Evolutionary conservation across 2,888 invertebrate genomes (phyloP).

Genomic region (Bombyx huttoni): DNA sequence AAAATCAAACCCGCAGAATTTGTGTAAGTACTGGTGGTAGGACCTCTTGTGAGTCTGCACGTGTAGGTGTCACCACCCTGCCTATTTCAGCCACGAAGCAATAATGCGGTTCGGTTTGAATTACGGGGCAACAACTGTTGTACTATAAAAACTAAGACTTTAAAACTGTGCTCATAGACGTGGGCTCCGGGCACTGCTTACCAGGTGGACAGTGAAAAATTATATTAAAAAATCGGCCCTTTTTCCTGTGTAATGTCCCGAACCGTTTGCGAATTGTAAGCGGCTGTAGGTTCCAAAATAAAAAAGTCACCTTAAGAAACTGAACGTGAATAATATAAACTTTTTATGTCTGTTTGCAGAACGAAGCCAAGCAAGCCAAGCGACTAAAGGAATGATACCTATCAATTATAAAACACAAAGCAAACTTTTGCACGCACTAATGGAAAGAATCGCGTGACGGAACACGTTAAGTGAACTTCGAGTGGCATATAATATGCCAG

Average conservation of each 20-base stretch:
- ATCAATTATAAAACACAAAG: constrained; percentile 43
- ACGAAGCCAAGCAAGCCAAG: constrained; percentile 5
- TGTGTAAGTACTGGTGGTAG: too few relatives aligned
- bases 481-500: constrained; percentile 57
- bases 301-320: not conserved
- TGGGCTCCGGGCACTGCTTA: too few relatives aligned
- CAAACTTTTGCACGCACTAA: constrained; percentile 26
- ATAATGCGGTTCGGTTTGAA: too few relatives aligned
- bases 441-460: constrained; percentile 34
- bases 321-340: constrained; percentile 5
- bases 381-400: constrained; percentile 13
- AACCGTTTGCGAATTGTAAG: not conserved
- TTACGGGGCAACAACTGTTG: too few relatives aligned
- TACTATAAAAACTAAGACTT: too few relatives aligned
- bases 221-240: too few relatives aligned
- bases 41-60: too few relatives aligned
- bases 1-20: too few relatives aligned
- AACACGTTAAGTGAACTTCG: constrained; percentile 18
- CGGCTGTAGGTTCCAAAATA: not conserved
- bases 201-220: too few relatives aligned
- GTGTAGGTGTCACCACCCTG: too few relatives aligned
- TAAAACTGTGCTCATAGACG: too few relatives aligned
- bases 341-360: constrained; percentile 26
- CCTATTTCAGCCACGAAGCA: too few relatives aligned
- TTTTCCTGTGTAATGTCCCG: not conserved